Evolutionary conservation across 2,888 invertebrate species (phyloP).

Genomic region (Melanotus villosus): DNA sequence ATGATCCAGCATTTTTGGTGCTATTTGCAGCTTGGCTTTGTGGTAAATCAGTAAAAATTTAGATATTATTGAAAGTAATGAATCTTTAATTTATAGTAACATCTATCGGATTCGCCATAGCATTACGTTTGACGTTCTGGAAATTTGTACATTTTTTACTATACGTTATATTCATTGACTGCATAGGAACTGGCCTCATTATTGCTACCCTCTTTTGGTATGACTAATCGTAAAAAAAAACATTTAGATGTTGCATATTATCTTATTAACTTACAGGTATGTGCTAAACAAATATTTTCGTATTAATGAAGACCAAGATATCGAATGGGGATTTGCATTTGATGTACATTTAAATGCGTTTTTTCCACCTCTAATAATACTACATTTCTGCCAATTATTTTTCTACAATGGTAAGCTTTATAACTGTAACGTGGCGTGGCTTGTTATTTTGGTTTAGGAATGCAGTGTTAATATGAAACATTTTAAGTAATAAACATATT

Average conservation of each 20-base stretch:
- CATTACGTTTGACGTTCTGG: conserved; percentile 78
- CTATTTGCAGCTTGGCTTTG: conserved; percentile 88
- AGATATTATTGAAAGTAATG: too few species aligned
- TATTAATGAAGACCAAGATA: conserved; percentile 80
- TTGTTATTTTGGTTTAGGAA: too few species aligned
- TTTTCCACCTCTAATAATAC: conserved; percentile 94
- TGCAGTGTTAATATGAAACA: too few species aligned
- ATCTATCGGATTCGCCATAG: conserved; percentile 89
- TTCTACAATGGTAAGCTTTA: conserved; percentile 81
- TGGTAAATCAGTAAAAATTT: conserved; percentile 68
- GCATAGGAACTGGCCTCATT: conserved; percentile 88
- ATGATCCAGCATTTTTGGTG: conserved; percentile 98
- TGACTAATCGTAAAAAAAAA: conserved; percentile 54
- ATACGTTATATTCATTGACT: conserved; percentile 95
- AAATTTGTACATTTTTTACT: conserved; percentile 87
- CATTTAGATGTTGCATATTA: too few species aligned
- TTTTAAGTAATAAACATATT: too few species aligned
- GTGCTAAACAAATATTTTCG: conserved; percentile 85
- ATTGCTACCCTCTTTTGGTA: conserved; percentile 93
- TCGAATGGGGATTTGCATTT: conserved; percentile 99
- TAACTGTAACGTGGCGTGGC: too few species aligned
- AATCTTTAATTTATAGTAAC: conserved; percentile 79
- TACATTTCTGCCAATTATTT: conserved; percentile 93
- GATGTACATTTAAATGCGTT: conserved; percentile 99
- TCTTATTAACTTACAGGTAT: conserved; percentile 77